Evolutionary conservation across 2,888 invertebrate species (phyloP), one percentile per base, ranked within the genome.

Genomic region (Capitulum mitella): DNA sequence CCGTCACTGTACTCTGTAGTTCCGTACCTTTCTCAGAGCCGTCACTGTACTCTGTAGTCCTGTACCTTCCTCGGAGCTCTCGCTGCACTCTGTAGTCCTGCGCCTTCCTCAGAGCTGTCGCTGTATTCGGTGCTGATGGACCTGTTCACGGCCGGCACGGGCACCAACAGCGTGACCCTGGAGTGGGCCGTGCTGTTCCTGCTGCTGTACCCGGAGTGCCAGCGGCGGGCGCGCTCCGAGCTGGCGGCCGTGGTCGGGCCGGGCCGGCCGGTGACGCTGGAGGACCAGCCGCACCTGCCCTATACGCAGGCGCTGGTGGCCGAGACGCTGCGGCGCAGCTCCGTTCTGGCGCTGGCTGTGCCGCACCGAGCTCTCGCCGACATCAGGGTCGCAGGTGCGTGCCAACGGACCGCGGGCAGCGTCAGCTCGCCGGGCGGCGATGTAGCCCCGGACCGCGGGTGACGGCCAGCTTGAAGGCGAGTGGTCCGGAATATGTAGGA

Each of bases 241-340:
- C 58, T 58, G 29, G 29, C n/a, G n/a, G n/a, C 29, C n/a, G 58
- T 58, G 58, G 58, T 58, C 5, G 58, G 58, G 10, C 58, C 58
- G 12, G 58, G 58, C 8, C 58, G 58, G 58, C 29, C 29, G 29
- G 58, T 58, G 29, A 58, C 58, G n/a, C 58, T 58, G 8, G 58
- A 58, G 58, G 58, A 58, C 58, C n/a, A n/a, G n/a, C 8, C 58
- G 8, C 29, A 29, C 58, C 58, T 51, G 40, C 61, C 58, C n/a
- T 78, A 75, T 22, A 79, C 79, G 2, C 74, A 78, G 48, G 78
- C 79, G 14, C 34, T 78, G 37, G 5, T 78, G 48, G 51, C 54
- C 12, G 79, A 79, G 58, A 40, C 76, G 3, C 29, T 79, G 22
- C 48, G 79, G 32, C 54, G 78, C 14, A 74, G 78, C 22, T 37